Evolutionary conservation across 92 coral and sea anemone species (phyloP).

Genomic region (Anthopleura xanthogrammica): DNA sequence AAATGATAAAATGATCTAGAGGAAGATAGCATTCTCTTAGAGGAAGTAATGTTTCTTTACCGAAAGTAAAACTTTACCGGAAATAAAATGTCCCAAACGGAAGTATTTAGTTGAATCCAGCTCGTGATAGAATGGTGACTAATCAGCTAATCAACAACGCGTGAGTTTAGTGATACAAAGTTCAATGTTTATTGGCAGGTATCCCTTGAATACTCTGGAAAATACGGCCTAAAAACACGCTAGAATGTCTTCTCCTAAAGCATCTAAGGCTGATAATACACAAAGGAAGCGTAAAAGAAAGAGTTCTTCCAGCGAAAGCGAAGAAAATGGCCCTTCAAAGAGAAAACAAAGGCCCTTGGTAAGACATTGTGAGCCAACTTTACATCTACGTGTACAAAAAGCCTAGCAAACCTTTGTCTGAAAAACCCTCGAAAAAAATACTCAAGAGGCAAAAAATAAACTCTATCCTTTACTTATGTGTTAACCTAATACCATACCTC

Average conservation of each 20-base stretch:
- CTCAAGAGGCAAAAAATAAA: neutral
- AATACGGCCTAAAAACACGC: neutral
- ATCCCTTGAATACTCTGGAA: neutral
- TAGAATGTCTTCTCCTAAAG: constrained; percentile 35
- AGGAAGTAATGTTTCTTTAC: too few species aligned
- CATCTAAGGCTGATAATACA: constrained; percentile 19
- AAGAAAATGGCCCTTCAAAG: constrained; percentile 33
- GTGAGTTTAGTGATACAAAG: neutral
- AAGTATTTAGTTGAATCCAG: neutral
- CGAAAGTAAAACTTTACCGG: neutral
- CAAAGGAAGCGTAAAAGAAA: constrained; percentile 53
- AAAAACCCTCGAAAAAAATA: neutral
- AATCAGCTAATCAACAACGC: neutral
- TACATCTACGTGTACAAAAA: neutral
- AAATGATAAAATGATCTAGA: neutral
- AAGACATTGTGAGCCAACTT: constrained; percentile 6
- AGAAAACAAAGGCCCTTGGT: constrained; percentile 38
- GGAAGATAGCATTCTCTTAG: neutral
- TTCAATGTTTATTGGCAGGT: constrained; percentile 4
- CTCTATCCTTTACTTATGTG: neutral
- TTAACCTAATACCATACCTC: neutral
- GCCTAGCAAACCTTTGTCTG: neutral
- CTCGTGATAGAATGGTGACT: neutral
- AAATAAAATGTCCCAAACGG: neutral
- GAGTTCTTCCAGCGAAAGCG: constrained; percentile 44